Percentiles rank a stretch among this genome's conserved stretches.
Conservation (phyloP, 2,888 invertebrate species). For the Noctua janthe region DNA sequence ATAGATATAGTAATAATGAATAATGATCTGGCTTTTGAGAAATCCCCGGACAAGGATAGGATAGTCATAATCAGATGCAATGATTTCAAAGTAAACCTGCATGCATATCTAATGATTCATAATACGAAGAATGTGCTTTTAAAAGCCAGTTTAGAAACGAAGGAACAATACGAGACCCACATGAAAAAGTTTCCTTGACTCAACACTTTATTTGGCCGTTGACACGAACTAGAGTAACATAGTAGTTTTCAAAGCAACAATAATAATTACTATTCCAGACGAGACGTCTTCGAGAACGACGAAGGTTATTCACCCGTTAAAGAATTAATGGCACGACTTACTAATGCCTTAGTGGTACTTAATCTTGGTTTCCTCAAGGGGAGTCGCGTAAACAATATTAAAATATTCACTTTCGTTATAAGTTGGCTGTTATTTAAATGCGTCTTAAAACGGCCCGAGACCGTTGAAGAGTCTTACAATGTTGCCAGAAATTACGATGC, state of each 20-base stretch:
- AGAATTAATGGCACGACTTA: constrained; percentile 84
- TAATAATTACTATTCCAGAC: constrained; percentile 88
- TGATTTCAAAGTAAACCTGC: constrained; percentile 6
- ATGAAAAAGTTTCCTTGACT: constrained; percentile 50
- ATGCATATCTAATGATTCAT: constrained; percentile 24
- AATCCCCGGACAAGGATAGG: constrained; percentile 9
- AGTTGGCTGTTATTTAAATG: constrained; percentile 49
- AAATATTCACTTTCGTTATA: constrained; percentile 65
- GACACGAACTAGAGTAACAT: constrained; percentile 73
- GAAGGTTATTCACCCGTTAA: constrained; percentile 85
- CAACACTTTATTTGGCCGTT: constrained; percentile 69
- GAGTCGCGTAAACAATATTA: constrained; percentile 75
- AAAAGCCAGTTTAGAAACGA: constrained; percentile 3
- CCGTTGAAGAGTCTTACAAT: neutral
- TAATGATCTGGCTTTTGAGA: neutral
- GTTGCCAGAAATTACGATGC: constrained; percentile 14
- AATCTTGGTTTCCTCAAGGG: constrained; percentile 78
- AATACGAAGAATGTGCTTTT: constrained; percentile 17
- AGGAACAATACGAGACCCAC: constrained; percentile 2
- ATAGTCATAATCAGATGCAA: constrained; percentile 10
- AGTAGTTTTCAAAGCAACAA: constrained; percentile 77
- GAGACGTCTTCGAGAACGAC: constrained; percentile 77
- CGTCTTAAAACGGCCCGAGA: constrained; percentile 21
- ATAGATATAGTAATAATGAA: neutral
- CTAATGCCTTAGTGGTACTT: constrained; percentile 81